Percentiles rank a stretch among this genome's conserved stretches.
phyloP scores from a whole-genome alignment of 2,888 invertebrate species.

The Oxystoma pomonae region DNA sequence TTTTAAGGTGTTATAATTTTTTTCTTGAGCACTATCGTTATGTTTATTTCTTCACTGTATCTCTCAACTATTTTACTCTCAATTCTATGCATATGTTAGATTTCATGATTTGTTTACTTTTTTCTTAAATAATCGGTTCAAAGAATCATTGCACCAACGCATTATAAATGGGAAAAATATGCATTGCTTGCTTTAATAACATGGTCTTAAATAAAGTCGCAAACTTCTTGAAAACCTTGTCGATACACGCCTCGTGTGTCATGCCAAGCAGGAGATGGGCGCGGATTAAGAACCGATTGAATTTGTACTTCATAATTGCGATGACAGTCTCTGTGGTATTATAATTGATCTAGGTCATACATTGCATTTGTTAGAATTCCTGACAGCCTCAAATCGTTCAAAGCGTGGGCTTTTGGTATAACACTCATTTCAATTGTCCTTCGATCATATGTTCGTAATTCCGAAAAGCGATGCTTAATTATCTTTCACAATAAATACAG shows the following conservation, averaged over 20 bases:
- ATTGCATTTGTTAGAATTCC: conserved; percentile 3
- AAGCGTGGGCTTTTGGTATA: neutral
- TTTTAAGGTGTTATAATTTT: neutral
- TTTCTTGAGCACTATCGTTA: neutral
- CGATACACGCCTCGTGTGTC: conserved; percentile 3
- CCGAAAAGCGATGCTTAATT: no score
- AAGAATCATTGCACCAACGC: no score
- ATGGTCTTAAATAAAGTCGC: conserved; percentile 1
- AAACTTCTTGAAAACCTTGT: conserved; percentile 5
- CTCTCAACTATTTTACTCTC: neutral
- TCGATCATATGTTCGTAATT: neutral
- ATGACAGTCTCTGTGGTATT: conserved; percentile 9
- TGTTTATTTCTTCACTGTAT: neutral
- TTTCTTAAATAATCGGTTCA: neutral
- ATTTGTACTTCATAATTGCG: conserved; percentile 7
- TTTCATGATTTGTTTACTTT: neutral
- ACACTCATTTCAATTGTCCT: conserved; percentile 2
- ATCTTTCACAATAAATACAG: no score
- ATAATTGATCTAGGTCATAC: neutral
- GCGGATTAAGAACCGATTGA: conserved; percentile 7
- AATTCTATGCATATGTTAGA: no score
- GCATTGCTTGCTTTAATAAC: neutral
- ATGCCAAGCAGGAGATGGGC: conserved; percentile 8
- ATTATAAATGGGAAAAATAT: conserved; percentile 1
- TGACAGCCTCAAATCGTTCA: conserved; percentile 1